phyloP scores from a whole-genome alignment of 2,797 vertebrate genomes.

The Leptatherina wallacei region DNA sequence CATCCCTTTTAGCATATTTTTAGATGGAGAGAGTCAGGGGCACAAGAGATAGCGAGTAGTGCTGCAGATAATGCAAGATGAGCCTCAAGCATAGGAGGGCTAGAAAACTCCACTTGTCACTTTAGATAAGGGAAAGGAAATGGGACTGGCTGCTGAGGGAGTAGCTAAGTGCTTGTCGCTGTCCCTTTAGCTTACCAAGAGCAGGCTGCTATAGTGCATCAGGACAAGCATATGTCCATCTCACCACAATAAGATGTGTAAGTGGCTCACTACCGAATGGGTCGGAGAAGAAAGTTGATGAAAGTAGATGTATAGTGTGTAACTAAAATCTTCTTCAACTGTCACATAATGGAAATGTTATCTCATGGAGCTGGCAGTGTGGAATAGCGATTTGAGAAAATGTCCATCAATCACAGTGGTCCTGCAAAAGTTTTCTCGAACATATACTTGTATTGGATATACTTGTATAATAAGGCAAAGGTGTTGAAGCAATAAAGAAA shows the following conservation, averaged over 20 bases:
- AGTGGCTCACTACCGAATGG: slow-evolving; percentile 51
- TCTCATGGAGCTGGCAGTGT: slow-evolving; percentile 38
- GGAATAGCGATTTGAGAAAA: slow-evolving; percentile 27
- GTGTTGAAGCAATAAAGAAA: background rate
- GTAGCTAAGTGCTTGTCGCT: slow-evolving; percentile 78
- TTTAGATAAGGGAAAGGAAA: slow-evolving; percentile 81
- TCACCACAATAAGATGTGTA: slow-evolving; percentile 40
- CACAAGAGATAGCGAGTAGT: slow-evolving; percentile 61
- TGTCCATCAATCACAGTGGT: slow-evolving; percentile 34
- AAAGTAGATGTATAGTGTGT: slow-evolving; percentile 54
- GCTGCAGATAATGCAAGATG: slow-evolving; percentile 76
- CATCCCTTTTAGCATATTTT: slow-evolving; percentile 72
- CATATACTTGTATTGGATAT: slow-evolving; percentile 1
- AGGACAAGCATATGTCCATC: slow-evolving; percentile 69
- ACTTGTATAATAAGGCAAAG: background rate
- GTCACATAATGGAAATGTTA: slow-evolving; percentile 39
- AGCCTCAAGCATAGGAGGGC: slow-evolving; percentile 71
- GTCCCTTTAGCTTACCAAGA: slow-evolving; percentile 71
- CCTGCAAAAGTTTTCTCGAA: slow-evolving; percentile 21
- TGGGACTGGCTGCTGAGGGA: slow-evolving; percentile 77
- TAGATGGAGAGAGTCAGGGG: slow-evolving; percentile 57
- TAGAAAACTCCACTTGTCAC: slow-evolving; percentile 78
- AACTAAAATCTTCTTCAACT: slow-evolving; percentile 39
- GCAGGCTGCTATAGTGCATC: slow-evolving; percentile 58
- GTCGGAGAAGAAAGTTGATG: slow-evolving; percentile 39